A percentile compares a stretch with the other conserved stretches of the same genome.
Evolutionary conservation across 2,113 vertebrate genomes (phyloP).

Genomic region (Sardina pilchardus): DNA sequence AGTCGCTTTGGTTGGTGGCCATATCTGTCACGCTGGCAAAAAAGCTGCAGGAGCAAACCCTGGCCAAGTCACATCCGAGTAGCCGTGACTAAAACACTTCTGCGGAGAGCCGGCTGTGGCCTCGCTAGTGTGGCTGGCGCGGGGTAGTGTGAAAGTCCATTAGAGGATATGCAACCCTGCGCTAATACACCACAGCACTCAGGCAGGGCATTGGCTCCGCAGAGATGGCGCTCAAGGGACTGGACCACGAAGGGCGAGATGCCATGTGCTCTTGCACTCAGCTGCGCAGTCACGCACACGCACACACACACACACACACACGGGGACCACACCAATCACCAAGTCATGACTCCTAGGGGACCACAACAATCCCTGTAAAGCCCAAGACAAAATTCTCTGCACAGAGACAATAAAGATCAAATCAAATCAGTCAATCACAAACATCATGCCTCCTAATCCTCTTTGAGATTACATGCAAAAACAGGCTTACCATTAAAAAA

Average conservation of each 20-base stretch:
- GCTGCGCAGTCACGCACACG: too few relatives aligned
- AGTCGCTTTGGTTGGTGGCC: neutral
- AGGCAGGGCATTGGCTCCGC: neutral
- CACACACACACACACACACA: too few relatives aligned
- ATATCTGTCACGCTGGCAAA: neutral
- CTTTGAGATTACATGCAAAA: too few relatives aligned
- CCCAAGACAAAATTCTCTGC: too few relatives aligned
- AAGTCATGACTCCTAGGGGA: neutral
- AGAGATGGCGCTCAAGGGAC: neutral
- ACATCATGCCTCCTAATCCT: too few relatives aligned
- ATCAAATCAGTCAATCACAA: too few relatives aligned
- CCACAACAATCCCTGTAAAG: too few relatives aligned
- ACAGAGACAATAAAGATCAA: too few relatives aligned
- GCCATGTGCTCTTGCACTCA: neutral
- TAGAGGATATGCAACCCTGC: constrained; percentile 40
- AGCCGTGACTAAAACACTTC: constrained; percentile 40
- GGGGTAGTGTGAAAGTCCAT: constrained; percentile 47
- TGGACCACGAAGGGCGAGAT: neutral
- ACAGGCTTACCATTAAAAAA: too few relatives aligned
- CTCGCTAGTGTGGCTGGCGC: constrained; percentile 55
- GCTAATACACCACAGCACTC: constrained; percentile 26
- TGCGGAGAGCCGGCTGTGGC: constrained; percentile 53
- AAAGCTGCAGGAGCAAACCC: neutral
- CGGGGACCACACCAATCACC: neutral
- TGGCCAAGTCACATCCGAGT: neutral